These are phyloP conservation scores for Dufourea novaeangliae DNA, from an alignment of 1,140 invertebrate genomes.

Conservation along the genomic window DNA sequence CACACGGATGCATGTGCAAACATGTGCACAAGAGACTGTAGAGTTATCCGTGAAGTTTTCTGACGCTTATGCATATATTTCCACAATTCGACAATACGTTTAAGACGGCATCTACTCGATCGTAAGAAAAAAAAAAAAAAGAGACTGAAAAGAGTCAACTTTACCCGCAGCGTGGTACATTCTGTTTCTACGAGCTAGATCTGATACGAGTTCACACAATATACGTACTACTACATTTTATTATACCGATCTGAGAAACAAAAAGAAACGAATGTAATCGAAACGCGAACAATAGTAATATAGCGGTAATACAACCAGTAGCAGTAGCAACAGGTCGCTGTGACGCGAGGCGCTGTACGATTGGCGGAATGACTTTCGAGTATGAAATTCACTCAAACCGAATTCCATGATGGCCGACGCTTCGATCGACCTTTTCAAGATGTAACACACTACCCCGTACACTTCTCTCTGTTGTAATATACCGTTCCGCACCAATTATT, in stretches of 20 bases:
- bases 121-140: neutral
- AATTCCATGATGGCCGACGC: constrained; percentile 63
- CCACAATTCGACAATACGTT: constrained; percentile 19
- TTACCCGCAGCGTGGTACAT: constrained; percentile 8
- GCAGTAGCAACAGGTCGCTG: constrained; percentile 48
- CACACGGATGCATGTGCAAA: neutral
- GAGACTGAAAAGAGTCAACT: neutral
- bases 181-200: neutral
- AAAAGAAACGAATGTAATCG: neutral
- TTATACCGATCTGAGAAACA: neutral
- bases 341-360: constrained; percentile 36
- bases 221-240: neutral
- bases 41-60: constrained; percentile 35
- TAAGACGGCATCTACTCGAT: neutral
- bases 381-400: constrained; percentile 49
- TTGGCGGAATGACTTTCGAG: constrained; percentile 47
- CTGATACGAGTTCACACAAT: neutral
- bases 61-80: neutral
- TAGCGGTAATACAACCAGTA: constrained; percentile 5
- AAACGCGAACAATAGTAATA: neutral
- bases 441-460: constrained; percentile 21
- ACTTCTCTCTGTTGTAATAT: neutral
- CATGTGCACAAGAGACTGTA: neutral
- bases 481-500: constrained; percentile 4
- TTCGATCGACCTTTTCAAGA: constrained; percentile 32